phyloP scores from a whole-genome alignment of 92 coral and sea anemone genomes.

The Epizoanthus rinbou region DNA sequence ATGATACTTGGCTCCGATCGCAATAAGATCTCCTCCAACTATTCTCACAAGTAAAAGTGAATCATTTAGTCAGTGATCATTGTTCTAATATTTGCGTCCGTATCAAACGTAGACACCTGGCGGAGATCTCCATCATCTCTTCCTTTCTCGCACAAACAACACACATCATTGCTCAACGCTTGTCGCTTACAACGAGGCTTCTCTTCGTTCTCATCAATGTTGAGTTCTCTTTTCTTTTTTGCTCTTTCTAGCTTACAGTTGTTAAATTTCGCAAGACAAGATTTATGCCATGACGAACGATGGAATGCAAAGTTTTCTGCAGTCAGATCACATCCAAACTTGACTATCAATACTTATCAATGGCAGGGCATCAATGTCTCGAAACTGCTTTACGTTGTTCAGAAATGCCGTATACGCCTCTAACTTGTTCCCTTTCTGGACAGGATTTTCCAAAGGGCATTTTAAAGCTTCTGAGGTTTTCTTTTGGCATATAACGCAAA shows the following conservation, averaged over 20 bases:
- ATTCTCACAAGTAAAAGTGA: background rate
- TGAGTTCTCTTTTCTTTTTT: background rate
- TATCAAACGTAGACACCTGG: background rate
- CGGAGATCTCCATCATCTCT: background rate
- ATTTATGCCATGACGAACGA: slow-evolving; percentile 43
- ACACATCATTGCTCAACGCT: slow-evolving; percentile 44
- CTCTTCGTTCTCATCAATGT: background rate
- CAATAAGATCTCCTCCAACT: slow-evolving; percentile 9
- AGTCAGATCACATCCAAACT: slow-evolving; percentile 4
- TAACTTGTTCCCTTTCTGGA: too few relatives aligned
- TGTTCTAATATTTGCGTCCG: slow-evolving; percentile 8
- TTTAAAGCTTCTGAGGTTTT: too few relatives aligned
- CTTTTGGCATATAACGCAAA: too few relatives aligned
- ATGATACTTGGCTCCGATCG: too few relatives aligned
- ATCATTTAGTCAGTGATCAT: slow-evolving; percentile 9
- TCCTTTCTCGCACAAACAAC: slow-evolving; percentile 11
- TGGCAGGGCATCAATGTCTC: too few relatives aligned
- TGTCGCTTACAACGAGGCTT: background rate
- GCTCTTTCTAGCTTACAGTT: slow-evolving; percentile 1
- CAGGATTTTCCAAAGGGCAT: too few relatives aligned
- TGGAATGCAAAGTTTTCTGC: background rate
- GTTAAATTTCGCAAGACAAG: slow-evolving; percentile 34
- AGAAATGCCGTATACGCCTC: too few relatives aligned
- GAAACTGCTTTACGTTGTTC: too few relatives aligned
- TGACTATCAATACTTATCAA: too few relatives aligned